phyloP scores from a whole-genome alignment of 2,797 vertebrate genomes.

The Echeneis naucrates region DNA sequence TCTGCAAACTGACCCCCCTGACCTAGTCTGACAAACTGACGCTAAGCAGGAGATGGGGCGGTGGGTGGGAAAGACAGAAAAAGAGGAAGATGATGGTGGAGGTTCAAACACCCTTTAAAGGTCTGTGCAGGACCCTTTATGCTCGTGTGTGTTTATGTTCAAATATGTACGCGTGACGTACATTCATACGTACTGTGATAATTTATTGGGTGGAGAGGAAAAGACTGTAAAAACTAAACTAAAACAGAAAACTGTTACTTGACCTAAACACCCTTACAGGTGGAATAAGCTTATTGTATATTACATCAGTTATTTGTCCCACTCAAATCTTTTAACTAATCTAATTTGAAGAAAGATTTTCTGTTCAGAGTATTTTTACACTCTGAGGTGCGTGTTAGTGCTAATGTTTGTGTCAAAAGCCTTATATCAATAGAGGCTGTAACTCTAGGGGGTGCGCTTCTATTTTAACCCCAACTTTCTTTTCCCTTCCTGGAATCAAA shows the following conservation, averaged over 20 bases:
- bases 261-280: constrained; percentile 78
- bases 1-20: constrained; percentile 87
- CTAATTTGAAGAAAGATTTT: constrained; percentile 63
- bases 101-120: constrained; percentile 66
- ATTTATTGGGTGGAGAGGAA: constrained; percentile 83
- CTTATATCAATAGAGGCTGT: constrained; percentile 49
- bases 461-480: constrained; percentile 35
- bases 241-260: constrained; percentile 84
- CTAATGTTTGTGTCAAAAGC: constrained; percentile 61
- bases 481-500: constrained; percentile 44
- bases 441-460: constrained; percentile 47
- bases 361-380: constrained; percentile 78
- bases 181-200: constrained; percentile 85
- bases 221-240: constrained; percentile 66
- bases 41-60: constrained; percentile 22
- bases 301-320: constrained; percentile 71
- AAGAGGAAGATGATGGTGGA: constrained; percentile 22
- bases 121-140: constrained; percentile 39
- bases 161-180: constrained; percentile 66
- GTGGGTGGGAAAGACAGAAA: constrained; percentile 41
- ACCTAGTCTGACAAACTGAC: constrained; percentile 67
- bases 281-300: constrained; percentile 81
- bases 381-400: constrained; percentile 61
- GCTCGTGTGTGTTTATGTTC: constrained; percentile 62
- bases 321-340: constrained; percentile 68